Base-by-base conservation (phyloP, 2,797 vertebrate genomes). In the Syngnathus acus region DNA sequence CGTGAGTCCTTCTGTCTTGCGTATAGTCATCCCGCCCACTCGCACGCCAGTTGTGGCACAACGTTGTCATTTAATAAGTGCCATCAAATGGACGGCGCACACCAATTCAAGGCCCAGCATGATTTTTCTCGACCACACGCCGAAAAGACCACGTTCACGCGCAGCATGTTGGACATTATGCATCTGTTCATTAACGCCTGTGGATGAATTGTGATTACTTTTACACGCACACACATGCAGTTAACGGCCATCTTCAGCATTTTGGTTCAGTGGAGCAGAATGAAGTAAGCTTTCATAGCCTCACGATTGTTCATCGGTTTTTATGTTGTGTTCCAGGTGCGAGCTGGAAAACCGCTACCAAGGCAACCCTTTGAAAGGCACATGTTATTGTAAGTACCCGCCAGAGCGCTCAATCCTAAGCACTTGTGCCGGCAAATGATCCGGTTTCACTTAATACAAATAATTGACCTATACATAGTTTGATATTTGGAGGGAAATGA, bases 271-370 rank as follows among this genome's bases (percentile, higher is more conserved):
- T 17, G 14, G 60, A 43, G 39, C 60, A 16, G 21, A 62, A 62
- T 5, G 9, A 45, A 62, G 60, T 26, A 58, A 37, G 11, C 19
- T 19, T 40, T 26, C 42, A 47, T 42, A 26, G 14, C 53, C 21
- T 42, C 9, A 1, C 2, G 7, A 13, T 14, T 21, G 21, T 42
- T 42, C 9, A 19, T 62, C 13, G n/a, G 2, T 62, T 62, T 45
- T 62, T 8, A 58, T 32, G 26, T n/a, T 19, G 38, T 57, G 21
- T 40, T 39, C 78, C 83, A 99, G 97, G 84, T 98, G 97, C 85
- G 97, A 98, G 87, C 93, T 98, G 0, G 97, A 99, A 90, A 98
- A 97, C 66, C 93, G 96, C 63, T 99, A 99, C 89, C 96, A 98
- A 81, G 97, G 96, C 87, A 98, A 99, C 86, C 97, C 97, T 45